Evolutionary conservation across 2,888 invertebrate genomes (phyloP).

Genomic region (Drosophila suboccidentalis): DNA sequence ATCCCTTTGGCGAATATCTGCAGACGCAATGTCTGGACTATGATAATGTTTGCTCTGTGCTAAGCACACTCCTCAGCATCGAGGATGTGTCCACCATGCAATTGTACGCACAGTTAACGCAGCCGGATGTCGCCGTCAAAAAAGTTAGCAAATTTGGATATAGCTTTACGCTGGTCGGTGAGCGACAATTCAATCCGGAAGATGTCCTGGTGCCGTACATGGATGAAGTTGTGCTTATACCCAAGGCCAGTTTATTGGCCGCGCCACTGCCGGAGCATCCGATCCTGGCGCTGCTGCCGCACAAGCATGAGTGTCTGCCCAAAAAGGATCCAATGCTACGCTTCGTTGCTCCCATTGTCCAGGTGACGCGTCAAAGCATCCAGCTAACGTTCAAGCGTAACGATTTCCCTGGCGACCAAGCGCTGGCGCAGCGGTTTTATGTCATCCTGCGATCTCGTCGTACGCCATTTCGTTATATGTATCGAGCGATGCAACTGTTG

Average conservation of each 20-base stretch:
- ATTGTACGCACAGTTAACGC: constrained; percentile 54
- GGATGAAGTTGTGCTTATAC: constrained; percentile 74
- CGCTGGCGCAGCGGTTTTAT: constrained; percentile 39
- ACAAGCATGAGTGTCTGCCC: constrained; percentile 45
- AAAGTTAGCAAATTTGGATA: constrained; percentile 10
- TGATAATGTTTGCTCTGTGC: constrained; percentile 64
- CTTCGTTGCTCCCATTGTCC: constrained; percentile 48
- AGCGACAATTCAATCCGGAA: constrained; percentile 47
- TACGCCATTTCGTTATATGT: constrained; percentile 66
- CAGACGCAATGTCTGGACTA: constrained; percentile 37
- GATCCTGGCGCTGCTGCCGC: constrained; percentile 52
- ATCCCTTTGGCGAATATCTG: constrained; percentile 52
- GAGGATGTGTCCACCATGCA: constrained; percentile 75
- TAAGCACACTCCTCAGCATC: constrained; percentile 71
- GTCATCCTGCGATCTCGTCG: constrained; percentile 74
- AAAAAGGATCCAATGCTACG: constrained; percentile 42
- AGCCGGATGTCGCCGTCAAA: constrained; percentile 39
- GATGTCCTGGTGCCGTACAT: constrained; percentile 59
- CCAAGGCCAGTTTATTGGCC: constrained; percentile 50
- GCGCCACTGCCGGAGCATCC: constrained; percentile 39
- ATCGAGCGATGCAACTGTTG: constrained; percentile 75
- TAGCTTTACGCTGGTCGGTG: constrained; percentile 14
- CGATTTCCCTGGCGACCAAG: neutral
- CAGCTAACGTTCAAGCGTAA: constrained; percentile 28
- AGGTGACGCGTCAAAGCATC: constrained; percentile 56